Conservation (phyloP, 2,888 invertebrate genomes). For the Dermolepida albohirtum region DNA sequence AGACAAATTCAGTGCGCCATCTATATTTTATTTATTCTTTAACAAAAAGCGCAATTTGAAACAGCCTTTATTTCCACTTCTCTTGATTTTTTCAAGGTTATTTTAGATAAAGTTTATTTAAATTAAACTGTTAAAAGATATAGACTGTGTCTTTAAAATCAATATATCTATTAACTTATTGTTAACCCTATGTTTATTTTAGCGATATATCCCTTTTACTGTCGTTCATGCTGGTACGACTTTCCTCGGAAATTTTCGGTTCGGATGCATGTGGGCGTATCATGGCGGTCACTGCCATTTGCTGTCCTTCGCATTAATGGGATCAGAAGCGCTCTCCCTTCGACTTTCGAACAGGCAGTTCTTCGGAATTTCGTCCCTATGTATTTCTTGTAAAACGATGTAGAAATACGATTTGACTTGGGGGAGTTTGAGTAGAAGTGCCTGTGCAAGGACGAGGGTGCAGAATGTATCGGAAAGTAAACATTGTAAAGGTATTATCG, state of each 20-base stretch:
- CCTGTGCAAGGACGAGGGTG: conserved; percentile 41
- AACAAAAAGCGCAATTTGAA: too few species aligned
- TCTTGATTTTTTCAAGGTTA: too few species aligned
- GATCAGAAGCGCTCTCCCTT: conserved; percentile 42
- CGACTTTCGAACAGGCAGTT: conserved; percentile 17
- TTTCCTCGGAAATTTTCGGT: conserved; percentile 3
- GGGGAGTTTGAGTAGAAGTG: conserved; percentile 21
- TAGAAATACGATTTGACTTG: conserved; percentile 17
- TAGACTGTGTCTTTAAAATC: too few species aligned
- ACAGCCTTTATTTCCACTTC: too few species aligned
- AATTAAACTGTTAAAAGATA: too few species aligned
- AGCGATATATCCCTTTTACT: too few species aligned
- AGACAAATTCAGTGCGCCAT: too few species aligned
- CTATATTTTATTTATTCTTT: too few species aligned
- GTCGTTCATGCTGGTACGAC: not conserved
- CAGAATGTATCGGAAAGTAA: conserved; percentile 43
- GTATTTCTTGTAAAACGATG: conserved; percentile 20
- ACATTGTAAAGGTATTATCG: conserved; percentile 49
- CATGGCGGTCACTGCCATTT: conserved; percentile 57
- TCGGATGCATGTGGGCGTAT: conserved; percentile 52
- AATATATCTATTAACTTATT: too few species aligned
- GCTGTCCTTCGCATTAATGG: conserved; percentile 51
- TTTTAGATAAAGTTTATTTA: too few species aligned
- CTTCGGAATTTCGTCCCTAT: conserved; percentile 34
- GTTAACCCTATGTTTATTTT: too few species aligned